Percentiles rank a stretch among this genome's conserved stretches.
Conservation (phyloP, 2,888 invertebrate genomes). For the Macaria liturata region DNA sequence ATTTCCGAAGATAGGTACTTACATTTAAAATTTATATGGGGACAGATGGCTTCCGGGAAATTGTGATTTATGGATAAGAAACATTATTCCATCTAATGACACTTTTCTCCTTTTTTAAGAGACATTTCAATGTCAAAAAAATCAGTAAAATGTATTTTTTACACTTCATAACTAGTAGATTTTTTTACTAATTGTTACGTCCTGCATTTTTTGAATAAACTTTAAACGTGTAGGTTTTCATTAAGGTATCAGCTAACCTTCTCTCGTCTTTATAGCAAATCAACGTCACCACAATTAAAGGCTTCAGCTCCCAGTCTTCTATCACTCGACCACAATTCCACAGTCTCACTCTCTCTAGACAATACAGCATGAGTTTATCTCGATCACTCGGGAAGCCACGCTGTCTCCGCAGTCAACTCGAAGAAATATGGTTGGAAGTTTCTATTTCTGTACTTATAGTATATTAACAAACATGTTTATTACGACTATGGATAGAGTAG, state of each 20-base stretch:
- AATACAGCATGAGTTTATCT: conserved; percentile 23
- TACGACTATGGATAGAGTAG: too few species aligned
- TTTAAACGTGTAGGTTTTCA: too few species aligned
- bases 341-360: conserved; percentile 18
- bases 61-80: conserved; percentile 16
- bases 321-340: conserved; percentile 53
- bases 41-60: conserved; percentile 19
- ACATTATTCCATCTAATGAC: too few species aligned
- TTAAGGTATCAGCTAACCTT: too few species aligned
- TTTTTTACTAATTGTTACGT: too few species aligned
- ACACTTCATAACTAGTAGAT: too few species aligned
- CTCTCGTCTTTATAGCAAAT: conserved; percentile 43
- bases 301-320: conserved; percentile 44
- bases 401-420: conserved; percentile 14
- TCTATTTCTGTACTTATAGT: conserved; percentile 1
- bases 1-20: conserved; percentile 22
- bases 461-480: too few species aligned
- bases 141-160: too few species aligned
- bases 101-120: too few species aligned
- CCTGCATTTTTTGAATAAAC: too few species aligned
- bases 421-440: conserved; percentile 8
- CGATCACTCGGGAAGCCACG: conserved; percentile 16
- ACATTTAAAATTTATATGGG: conserved; percentile 26
- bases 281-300: conserved; percentile 38
- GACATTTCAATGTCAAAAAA: too few species aligned